phyloP scores from a whole-genome alignment of 2,797 vertebrate species.

The Loriculus beryllinus region DNA sequence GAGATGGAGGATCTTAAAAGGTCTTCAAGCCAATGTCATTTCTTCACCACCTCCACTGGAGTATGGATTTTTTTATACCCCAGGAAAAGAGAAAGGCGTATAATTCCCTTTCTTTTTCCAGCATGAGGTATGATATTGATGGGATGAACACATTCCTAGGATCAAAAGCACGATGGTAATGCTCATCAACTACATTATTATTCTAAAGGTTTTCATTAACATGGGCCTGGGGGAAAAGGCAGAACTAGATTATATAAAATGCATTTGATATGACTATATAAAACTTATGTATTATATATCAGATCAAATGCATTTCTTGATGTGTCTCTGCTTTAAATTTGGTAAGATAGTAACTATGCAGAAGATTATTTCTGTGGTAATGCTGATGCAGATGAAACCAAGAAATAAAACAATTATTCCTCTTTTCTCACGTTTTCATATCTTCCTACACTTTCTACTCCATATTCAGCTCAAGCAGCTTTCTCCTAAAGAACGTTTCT shows the following conservation, averaged over 20 bases:
- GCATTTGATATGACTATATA: not conserved
- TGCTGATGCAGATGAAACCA: not conserved
- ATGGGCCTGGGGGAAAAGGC: not conserved
- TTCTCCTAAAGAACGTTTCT: not conserved
- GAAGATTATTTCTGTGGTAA: not conserved
- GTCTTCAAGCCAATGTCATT: not conserved
- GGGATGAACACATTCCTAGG: not conserved
- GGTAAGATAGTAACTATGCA: not conserved
- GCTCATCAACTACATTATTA: not conserved
- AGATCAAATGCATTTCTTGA: not conserved
- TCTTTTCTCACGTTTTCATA: not conserved
- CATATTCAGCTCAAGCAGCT: not conserved
- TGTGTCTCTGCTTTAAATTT: not conserved
- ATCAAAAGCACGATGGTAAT: not conserved
- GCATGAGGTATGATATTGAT: not conserved
- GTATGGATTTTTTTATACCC: not conserved
- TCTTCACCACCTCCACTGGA: not conserved
- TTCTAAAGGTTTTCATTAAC: not conserved
- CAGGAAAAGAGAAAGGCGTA: not conserved
- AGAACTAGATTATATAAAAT: not conserved
- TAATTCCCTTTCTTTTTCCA: not conserved
- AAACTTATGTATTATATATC: not conserved
- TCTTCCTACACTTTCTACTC: not conserved
- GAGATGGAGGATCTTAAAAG: not conserved
- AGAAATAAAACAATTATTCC: not conserved